phyloP scores from a whole-genome alignment of 2,113 vertebrate genomes.

The Riparia riparia region DNA sequence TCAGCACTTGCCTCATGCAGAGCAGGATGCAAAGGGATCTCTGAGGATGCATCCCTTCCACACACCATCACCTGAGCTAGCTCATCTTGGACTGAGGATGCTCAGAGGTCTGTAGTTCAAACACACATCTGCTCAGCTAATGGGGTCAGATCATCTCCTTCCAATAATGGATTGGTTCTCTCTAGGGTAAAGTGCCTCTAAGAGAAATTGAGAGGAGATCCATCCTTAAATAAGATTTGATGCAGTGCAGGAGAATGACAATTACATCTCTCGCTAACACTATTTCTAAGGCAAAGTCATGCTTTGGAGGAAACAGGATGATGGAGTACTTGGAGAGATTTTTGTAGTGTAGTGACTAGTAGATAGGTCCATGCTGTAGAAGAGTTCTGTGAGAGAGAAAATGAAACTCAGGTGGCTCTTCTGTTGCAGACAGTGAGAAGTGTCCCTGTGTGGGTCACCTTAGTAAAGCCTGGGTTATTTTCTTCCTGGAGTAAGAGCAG shows the following conservation, averaged over 20 bases:
- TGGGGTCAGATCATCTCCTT: slow-evolving; percentile 59
- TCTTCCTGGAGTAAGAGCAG: background rate
- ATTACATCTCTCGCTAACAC: slow-evolving; percentile 45
- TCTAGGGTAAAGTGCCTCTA: slow-evolving; percentile 47
- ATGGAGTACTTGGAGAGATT: background rate
- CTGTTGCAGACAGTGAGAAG: background rate
- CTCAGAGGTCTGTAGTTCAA: slow-evolving; percentile 53
- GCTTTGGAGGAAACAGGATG: background rate
- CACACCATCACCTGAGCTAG: background rate
- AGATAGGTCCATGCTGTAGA: background rate
- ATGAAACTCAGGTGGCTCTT: background rate
- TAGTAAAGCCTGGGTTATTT: background rate
- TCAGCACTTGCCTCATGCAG: background rate
- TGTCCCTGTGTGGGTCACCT: background rate
- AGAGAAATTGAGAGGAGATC: slow-evolving; percentile 50
- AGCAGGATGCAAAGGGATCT: background rate
- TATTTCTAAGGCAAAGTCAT: background rate
- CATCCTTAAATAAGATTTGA: slow-evolving; percentile 69
- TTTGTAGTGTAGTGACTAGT: background rate
- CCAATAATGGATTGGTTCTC: slow-evolving; percentile 60
- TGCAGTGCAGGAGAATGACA: slow-evolving; percentile 58
- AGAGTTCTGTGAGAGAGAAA: background rate
- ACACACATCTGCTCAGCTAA: slow-evolving; percentile 56
- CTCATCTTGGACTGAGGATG: background rate
- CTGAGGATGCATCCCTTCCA: background rate